A percentile compares a stretch with the other conserved stretches of the same genome.
These are phyloP conservation scores for Erythrocercus mccallii DNA, from an alignment of 2,113 vertebrate genomes.

Conservation along the genomic window DNA sequence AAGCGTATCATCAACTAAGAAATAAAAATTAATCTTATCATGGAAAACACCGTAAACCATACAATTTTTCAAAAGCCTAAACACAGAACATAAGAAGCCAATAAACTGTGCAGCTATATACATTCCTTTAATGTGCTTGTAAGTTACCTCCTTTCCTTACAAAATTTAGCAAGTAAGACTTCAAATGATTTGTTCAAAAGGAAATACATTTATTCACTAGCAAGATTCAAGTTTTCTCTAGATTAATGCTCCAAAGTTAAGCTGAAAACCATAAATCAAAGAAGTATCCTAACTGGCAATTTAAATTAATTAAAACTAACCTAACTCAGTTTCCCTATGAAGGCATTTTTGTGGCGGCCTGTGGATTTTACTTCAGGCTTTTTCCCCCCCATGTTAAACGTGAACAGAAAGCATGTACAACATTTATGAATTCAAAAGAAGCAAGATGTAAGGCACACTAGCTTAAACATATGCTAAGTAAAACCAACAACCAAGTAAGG, in stretches of 20 bases:
- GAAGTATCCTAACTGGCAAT: not conserved
- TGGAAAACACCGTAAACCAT: not conserved
- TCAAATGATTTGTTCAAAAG: not conserved
- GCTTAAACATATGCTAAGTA: not conserved
- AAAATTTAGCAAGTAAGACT: not conserved
- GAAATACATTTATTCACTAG: not conserved
- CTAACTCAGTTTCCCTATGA: not conserved
- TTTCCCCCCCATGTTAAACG: not conserved
- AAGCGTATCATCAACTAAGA: not conserved
- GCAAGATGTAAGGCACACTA: not conserved
- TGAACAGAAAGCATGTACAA: not conserved
- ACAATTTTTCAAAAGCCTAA: not conserved
- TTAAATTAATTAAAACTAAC: not conserved
- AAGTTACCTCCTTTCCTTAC: not conserved
- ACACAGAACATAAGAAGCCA: not conserved
- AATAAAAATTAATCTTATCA: not conserved
- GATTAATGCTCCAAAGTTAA: not conserved
- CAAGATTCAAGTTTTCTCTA: not conserved
- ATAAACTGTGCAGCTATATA: not conserved
- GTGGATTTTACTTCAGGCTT: not conserved
- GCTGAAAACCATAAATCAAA: not conserved
- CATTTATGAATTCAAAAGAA: not conserved
- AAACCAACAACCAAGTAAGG: not conserved
- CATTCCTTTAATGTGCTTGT: not conserved
- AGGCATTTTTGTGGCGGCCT: not conserved